Percentiles rank a stretch among this genome's conserved stretches.
These are phyloP conservation scores for Apis laboriosa DNA, from an alignment of 1,140 invertebrate species.

Conservation along the genomic window DNA sequence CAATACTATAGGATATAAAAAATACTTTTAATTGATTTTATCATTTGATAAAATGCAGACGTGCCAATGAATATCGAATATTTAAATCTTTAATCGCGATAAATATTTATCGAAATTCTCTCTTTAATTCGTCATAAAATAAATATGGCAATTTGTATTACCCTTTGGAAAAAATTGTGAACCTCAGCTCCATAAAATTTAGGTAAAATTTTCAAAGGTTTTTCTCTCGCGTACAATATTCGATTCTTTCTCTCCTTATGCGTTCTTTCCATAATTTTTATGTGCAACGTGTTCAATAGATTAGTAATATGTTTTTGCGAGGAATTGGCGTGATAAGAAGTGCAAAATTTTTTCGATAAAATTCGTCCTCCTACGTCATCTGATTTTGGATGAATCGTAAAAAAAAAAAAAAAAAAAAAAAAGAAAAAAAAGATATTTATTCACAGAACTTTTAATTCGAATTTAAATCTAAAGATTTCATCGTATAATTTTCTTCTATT, in stretches of 20 bases:
- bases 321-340: slow-evolving; percentile 53
- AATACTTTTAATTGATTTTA: background rate
- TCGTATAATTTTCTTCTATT: no score
- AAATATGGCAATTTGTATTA: slow-evolving; percentile 22
- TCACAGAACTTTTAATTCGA: no score
- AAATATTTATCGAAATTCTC: background rate
- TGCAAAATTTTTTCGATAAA: slow-evolving; percentile 36
- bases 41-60: background rate
- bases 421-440: no score
- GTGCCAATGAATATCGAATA: background rate
- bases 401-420: no score
- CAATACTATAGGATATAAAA: background rate
- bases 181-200: slow-evolving; percentile 55
- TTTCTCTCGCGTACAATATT: slow-evolving; percentile 42
- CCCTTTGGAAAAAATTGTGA: slow-evolving; percentile 61
- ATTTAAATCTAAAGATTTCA: no score
- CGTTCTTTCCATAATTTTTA: background rate
- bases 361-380: slow-evolving; percentile 61
- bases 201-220: slow-evolving; percentile 28
- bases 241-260: background rate
- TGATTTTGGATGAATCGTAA: slow-evolving; percentile 3
- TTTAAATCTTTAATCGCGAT: background rate
- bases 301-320: slow-evolving; percentile 56
- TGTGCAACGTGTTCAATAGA: slow-evolving; percentile 41
- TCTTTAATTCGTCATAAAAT: background rate